Evolutionary conservation across 2,888 invertebrate species (phyloP).

Genomic region (Fragum fragum): DNA sequence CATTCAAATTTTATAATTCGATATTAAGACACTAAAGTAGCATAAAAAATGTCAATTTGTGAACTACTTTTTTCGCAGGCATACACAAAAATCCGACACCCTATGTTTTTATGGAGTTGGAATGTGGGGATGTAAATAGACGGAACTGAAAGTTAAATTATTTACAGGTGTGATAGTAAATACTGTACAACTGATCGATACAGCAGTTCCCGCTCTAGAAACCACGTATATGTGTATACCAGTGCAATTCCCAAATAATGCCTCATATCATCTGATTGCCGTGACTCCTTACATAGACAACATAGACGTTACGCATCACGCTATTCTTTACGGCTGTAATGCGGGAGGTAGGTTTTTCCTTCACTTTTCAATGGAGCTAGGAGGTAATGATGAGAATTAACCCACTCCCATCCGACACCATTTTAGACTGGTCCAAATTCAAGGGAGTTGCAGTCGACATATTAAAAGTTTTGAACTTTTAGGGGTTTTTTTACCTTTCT

Average conservation of each 20-base stretch:
- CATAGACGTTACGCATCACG: slow-evolving; percentile 71
- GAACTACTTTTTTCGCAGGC: background rate
- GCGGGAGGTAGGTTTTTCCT: slow-evolving; percentile 5
- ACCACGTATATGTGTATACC: slow-evolving; percentile 75
- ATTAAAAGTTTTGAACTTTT: too few species aligned
- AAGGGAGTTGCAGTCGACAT: too few species aligned
- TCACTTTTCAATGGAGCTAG: background rate
- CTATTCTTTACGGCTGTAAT: slow-evolving; percentile 69
- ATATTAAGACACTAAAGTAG: too few species aligned
- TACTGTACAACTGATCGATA: slow-evolving; percentile 45
- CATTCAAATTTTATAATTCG: too few species aligned
- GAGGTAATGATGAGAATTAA: background rate
- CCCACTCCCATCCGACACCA: background rate
- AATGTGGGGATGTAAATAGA: background rate
- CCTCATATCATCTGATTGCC: slow-evolving; percentile 72
- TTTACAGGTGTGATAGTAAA: slow-evolving; percentile 28
- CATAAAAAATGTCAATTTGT: too few species aligned
- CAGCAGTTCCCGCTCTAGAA: slow-evolving; percentile 63
- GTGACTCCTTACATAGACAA: slow-evolving; percentile 68
- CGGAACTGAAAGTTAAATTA: too few species aligned
- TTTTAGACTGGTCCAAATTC: too few species aligned
- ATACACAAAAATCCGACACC: background rate
- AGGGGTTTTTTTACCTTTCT: too few species aligned
- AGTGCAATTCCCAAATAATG: slow-evolving; percentile 60
- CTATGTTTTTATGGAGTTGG: background rate